Evolutionary conservation across 1,140 invertebrate genomes (phyloP).

Genomic region (Stegodyphus dumicola): DNA sequence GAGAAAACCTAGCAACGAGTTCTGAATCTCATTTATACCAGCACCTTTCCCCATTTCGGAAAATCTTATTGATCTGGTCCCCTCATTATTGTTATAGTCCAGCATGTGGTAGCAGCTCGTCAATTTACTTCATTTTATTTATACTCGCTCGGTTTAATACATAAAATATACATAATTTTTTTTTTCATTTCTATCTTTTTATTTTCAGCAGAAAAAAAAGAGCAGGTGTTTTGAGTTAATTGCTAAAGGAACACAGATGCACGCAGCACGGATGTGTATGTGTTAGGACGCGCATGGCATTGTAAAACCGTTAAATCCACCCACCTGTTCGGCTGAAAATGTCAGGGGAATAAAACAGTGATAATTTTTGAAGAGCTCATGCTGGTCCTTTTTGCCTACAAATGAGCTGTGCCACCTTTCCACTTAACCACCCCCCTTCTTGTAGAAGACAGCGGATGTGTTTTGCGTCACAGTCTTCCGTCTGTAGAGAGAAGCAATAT

Average conservation of each 20-base stretch:
- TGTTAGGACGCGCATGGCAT: background rate
- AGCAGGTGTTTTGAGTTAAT: conserved; percentile 54
- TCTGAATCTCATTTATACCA: conserved; percentile 39
- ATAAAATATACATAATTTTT: conserved; percentile 47
- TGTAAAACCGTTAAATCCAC: conserved; percentile 40
- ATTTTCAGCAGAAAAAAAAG: conserved; percentile 22
- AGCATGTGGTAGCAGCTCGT: conserved; percentile 38
- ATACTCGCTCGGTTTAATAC: conserved; percentile 41
- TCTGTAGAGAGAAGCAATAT: no score
- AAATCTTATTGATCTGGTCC: conserved; percentile 43
- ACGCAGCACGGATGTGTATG: background rate
- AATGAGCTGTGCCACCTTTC: no score
- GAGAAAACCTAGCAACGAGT: conserved; percentile 39
- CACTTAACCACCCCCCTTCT: no score
- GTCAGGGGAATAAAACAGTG: no score
- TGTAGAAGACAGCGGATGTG: no score
- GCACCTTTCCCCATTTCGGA: conserved; percentile 46
- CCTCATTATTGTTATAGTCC: conserved; percentile 49
- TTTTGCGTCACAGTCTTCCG: no score
- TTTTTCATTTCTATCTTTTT: conserved; percentile 22
- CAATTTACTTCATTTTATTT: conserved; percentile 53
- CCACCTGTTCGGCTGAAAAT: conserved; percentile 19
- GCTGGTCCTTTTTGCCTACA: no score
- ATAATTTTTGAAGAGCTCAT: no score
- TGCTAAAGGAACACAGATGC: conserved; percentile 36